Conservation (phyloP, 1,140 invertebrate genomes). For the Proctacanthus coquilletti region DNA sequence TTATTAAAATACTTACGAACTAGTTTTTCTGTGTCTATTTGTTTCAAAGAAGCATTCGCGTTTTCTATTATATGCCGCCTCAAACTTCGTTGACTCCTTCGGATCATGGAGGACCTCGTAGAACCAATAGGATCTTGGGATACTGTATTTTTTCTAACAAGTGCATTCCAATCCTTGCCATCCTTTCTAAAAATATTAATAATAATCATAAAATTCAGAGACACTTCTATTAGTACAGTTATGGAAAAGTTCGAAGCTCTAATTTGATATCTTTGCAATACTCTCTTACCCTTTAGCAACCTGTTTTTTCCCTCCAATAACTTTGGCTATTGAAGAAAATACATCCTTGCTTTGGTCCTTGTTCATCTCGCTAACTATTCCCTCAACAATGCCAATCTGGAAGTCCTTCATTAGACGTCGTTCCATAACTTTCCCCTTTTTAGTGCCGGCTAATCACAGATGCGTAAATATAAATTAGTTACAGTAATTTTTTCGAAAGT, state of each 20-base stretch:
- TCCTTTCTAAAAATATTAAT: no score
- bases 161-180: constrained; percentile 74
- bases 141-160: constrained; percentile 53
- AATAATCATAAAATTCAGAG: no score
- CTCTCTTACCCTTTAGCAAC: constrained; percentile 34
- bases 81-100: constrained; percentile 50
- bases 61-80: constrained; percentile 45
- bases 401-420: constrained; percentile 74
- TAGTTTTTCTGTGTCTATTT: constrained; percentile 52
- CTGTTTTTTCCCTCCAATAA: constrained; percentile 50
- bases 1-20: constrained; percentile 40
- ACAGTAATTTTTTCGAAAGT: constrained; percentile 14
- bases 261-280: constrained; percentile 5
- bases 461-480: no score
- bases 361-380: constrained; percentile 56
- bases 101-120: constrained; percentile 42
- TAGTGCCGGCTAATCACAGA: constrained; percentile 47
- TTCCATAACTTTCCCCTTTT: constrained; percentile 72
- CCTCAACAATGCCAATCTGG: constrained; percentile 75
- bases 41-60: constrained; percentile 37
- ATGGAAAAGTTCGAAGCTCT: constrained; percentile 10
- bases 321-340: constrained; percentile 61
- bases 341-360: constrained; percentile 54
- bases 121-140: constrained; percentile 61
- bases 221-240: no score